Percentiles rank a stretch among this genome's conserved stretches.
phyloP scores from a whole-genome alignment of 2,797 vertebrate species.

The Arctocebus calabarensis region DNA sequence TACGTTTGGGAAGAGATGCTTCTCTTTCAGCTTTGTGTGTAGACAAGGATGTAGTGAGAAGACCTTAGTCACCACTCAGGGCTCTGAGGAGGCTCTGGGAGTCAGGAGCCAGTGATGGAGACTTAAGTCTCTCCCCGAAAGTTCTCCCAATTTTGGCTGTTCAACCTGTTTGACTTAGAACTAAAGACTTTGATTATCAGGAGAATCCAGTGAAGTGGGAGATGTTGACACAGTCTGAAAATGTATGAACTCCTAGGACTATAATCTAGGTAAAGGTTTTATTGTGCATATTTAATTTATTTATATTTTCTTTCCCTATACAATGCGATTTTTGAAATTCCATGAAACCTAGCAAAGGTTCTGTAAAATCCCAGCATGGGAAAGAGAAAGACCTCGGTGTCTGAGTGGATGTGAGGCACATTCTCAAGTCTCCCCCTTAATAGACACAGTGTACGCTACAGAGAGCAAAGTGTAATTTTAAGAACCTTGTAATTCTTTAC shows the following conservation, averaged over 20 bases:
- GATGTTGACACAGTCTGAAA: not conserved
- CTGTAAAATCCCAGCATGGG: conserved; percentile 8
- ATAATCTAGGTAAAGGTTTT: not conserved
- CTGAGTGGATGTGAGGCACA: conserved; percentile 57
- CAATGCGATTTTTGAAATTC: conserved; percentile 41
- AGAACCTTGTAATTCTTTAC: conserved; percentile 84
- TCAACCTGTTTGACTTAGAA: not conserved
- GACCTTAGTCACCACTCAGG: not conserved
- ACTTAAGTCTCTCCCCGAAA: not conserved
- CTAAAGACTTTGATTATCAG: not conserved
- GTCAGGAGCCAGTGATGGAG: not conserved
- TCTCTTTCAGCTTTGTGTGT: not conserved
- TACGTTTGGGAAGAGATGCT: not conserved
- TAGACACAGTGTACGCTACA: conserved; percentile 76
- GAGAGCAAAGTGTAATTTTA: conserved; percentile 83
- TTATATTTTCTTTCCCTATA: not conserved
- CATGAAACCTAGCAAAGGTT: conserved; percentile 51
- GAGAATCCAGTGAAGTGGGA: not conserved
- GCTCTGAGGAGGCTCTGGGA: not conserved
- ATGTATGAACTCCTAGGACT: not conserved
- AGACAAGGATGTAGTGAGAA: too few species aligned
- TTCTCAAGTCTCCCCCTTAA: conserved; percentile 74
- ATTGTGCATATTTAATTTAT: not conserved
- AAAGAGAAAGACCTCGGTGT: conserved; percentile 60
- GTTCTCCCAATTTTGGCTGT: not conserved